Evolutionary conservation across 2,888 invertebrate species (phyloP).

Genomic region (Ditylenchus weischeri): DNA sequence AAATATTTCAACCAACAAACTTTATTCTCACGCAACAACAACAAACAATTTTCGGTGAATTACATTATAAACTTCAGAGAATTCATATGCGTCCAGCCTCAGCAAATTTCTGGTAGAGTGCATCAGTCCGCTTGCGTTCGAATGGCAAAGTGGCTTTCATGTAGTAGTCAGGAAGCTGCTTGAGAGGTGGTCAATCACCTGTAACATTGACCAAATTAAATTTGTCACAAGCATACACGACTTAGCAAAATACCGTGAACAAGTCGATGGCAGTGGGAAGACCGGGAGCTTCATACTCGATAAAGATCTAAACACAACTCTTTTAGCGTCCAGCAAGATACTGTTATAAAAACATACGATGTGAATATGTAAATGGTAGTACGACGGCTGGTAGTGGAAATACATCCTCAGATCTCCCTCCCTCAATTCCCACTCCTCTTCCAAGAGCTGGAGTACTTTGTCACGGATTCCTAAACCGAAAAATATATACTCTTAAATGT

Average conservation of each 20-base stretch:
- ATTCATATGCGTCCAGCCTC: slow-evolving; percentile 33
- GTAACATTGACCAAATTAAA: slow-evolving; percentile 64
- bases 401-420: slow-evolving; percentile 65
- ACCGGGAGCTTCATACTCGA: slow-evolving; percentile 38
- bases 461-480: slow-evolving; percentile 68
- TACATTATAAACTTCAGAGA: neutral
- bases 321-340: too few relatives aligned
- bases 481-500: neutral
- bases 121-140: slow-evolving; percentile 29
- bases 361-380: slow-evolving; percentile 41
- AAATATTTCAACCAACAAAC: too few relatives aligned
- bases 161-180: slow-evolving; percentile 79
- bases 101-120: slow-evolving; percentile 28
- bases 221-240: too few relatives aligned
- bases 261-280: slow-evolving; percentile 46
- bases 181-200: slow-evolving; percentile 86
- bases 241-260: slow-evolving; percentile 94
- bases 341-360: slow-evolving; percentile 16
- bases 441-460: slow-evolving; percentile 74
- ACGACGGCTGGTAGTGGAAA: slow-evolving; percentile 40
- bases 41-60: neutral
- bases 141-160: slow-evolving; percentile 77
- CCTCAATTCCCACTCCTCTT: slow-evolving; percentile 74
- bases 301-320: slow-evolving; percentile 14
- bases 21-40: neutral